Base-by-base conservation (phyloP, 1,140 invertebrate genomes). In the Eriosoma lanigerum region DNA sequence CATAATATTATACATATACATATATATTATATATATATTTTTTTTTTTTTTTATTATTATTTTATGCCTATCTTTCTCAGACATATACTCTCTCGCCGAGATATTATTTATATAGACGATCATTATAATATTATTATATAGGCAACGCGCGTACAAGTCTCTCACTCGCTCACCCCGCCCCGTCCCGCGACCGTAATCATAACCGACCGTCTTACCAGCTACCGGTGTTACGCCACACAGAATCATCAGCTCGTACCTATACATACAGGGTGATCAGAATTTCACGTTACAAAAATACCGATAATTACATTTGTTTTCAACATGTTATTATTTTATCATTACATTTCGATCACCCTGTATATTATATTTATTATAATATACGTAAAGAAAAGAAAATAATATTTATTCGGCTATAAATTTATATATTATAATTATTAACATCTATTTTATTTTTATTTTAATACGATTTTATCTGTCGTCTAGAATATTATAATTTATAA, bases 221-320 rank as follows among this genome's bases (percentile, higher is more conserved):
- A 75, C 70, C 50, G 70, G 70, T 56, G 70, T 75, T 75, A 75
- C 70, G 70, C 70, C 50, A 29, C 50, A 56, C 29, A 56, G 21
- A 38, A 72, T 54, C 68, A 29, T 15, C 19, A 44, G 56, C 13
- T 24, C 26, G 29, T 62, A 32, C 60, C 60, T 62, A 3, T 38
- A 60, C 5, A 29, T 60, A 60, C 24, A 60, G 26, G 4, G 15
- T 29, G 17, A n/a, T n/a, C 13, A 29, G n/a, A n/a, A n/a, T n/a
- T n/a, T n/a, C n/a, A n/a, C n/a, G n/a, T n/a, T n/a, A n/a, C n/a
- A n/a, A n/a, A n/a, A n/a, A n/a, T n/a, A n/a, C n/a, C n/a, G n/a
- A n/a, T n/a, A n/a, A n/a, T n/a, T n/a, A n/a, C n/a, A n/a, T n/a
- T n/a, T n/a, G n/a, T n/a, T n/a, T n/a, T n/a, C n/a, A n/a, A n/a